Evolutionary conservation across 2,113 vertebrate genomes (phyloP), one percentile per base, ranked within the genome.

Genomic region (Turnix velox): DNA sequence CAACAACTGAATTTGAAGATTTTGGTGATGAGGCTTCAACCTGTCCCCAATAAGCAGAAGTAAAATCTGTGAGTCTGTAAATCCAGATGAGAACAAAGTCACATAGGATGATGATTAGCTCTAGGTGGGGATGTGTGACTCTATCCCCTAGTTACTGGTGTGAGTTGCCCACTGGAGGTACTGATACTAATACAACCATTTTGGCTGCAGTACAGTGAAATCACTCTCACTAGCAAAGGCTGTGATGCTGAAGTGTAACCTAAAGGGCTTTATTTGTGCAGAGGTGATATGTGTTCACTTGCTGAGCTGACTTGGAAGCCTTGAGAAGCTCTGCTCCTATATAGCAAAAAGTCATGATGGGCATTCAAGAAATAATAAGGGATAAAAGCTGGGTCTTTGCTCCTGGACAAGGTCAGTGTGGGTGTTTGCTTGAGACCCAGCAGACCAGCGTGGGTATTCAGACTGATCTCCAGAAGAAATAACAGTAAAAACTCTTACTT

Each of bases 401-500:
- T 76, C 31, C 39, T 55, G 40, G 72, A 25, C 65, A 77, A 89
- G 65, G 46, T 78, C 55, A 43, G 37, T 0, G 0, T 67, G 72
- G 88, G 66, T 0, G 0, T 79, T 84, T 81, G 63, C 84, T 92
- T 37, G 87, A 94, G 75, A 89, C 90, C 57, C 82, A 71, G 63
- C 66, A 94, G 88, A 88, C 43, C 61, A 75, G 67, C 51, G 52
- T 62, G 87, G 87, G 87, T 96, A 91, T 74, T 96, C 94, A 96
- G 96, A 91, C 68, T 66, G 75, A 48, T 91, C 81, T 96, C 67
- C 80, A 33, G 5, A 55, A 96, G 90, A 91, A 95, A 92, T 71
- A 87, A 58, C n/a, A n/a, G n/a, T n/a, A n/a, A n/a, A n/a, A n/a
- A n/a, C n/a, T n/a, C n/a, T n/a, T n/a, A n/a, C n/a, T n/a, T n/a